These are phyloP conservation scores for Penaeus indicus DNA, from an alignment of 1,140 invertebrate species.

Conservation along the genomic window DNA sequence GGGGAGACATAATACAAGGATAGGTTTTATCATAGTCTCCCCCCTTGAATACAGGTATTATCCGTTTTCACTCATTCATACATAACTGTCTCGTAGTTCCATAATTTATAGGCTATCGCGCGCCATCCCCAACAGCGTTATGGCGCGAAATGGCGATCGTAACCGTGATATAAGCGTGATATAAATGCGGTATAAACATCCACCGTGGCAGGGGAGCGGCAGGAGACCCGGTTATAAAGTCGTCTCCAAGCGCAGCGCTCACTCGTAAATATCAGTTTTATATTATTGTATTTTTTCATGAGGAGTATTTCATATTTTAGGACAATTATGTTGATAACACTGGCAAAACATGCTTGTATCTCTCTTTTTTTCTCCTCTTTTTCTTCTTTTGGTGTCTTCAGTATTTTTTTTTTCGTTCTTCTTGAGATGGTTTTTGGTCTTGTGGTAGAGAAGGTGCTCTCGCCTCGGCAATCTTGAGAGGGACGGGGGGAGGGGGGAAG, in stretches of 20 bases:
- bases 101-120: slow-evolving; percentile 55
- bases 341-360: slow-evolving; percentile 1
- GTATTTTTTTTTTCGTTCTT: background rate
- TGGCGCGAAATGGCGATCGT: slow-evolving; percentile 53
- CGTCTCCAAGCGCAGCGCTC: slow-evolving; percentile 3
- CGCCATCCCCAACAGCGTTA: slow-evolving; percentile 49
- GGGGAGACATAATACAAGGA: slow-evolving; percentile 3
- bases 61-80: slow-evolving; percentile 22
- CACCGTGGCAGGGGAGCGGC: background rate
- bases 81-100: slow-evolving; percentile 35
- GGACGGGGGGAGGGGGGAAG: too few relatives aligned
- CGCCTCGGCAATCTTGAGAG: too few relatives aligned
- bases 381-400: background rate
- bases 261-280: slow-evolving; percentile 38
- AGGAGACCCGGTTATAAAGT: slow-evolving; percentile 15
- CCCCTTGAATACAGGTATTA: slow-evolving; percentile 23
- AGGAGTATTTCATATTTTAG: slow-evolving; percentile 19
- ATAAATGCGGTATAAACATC: slow-evolving; percentile 36
- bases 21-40: slow-evolving; percentile 25
- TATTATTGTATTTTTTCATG: slow-evolving; percentile 39
- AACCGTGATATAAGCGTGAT: slow-evolving; percentile 50
- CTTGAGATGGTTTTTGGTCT: too few relatives aligned
- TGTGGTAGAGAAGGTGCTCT: too few relatives aligned
- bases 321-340: slow-evolving; percentile 25
- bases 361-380: background rate